Conservation (phyloP, 2,888 invertebrate species). For the Conops quadrifasciatus region DNA sequence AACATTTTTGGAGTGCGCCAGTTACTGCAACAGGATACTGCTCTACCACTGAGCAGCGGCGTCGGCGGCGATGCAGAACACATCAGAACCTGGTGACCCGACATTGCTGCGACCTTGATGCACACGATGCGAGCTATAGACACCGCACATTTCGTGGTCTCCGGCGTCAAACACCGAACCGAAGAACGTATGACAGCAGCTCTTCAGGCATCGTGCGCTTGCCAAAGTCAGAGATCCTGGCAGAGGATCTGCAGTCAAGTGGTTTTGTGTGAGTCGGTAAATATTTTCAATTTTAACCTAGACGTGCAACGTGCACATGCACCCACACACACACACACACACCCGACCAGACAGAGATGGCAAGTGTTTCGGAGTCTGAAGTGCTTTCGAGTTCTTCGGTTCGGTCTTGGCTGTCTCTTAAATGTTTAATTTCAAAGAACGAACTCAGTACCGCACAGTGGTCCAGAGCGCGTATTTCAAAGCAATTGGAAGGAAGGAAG, state of each 20-base stretch:
- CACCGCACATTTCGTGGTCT: slow-evolving; percentile 7
- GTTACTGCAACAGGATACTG: slow-evolving; percentile 53
- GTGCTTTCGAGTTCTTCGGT: slow-evolving; percentile 6
- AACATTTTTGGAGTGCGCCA: slow-evolving; percentile 45
- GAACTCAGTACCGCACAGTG: too few relatives aligned
- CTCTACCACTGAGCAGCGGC: neutral
- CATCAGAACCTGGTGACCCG: neutral
- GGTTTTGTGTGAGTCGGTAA: slow-evolving; percentile 7
- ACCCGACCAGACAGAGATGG: neutral
- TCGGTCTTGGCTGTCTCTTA: neutral
- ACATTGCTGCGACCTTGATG: neutral
- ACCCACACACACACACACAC: neutral
- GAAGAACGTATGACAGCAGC: slow-evolving; percentile 1
- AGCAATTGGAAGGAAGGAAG: too few relatives aligned
- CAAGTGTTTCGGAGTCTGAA: slow-evolving; percentile 7
- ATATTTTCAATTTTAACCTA: slow-evolving; percentile 1
- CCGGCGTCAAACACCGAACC: neutral
- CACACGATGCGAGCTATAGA: neutral
- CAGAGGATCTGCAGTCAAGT: neutral
- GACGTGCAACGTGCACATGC: neutral
- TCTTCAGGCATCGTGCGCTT: slow-evolving; percentile 1
- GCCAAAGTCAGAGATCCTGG: neutral
- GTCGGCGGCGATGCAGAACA: neutral
- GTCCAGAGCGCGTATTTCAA: too few relatives aligned
- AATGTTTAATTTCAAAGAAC: too few relatives aligned